Percentiles rank a stretch among this genome's conserved stretches.
These are phyloP conservation scores for Acanthococcus lagerstroemiae DNA, from an alignment of 2,888 invertebrate species.

Conservation along the genomic window DNA sequence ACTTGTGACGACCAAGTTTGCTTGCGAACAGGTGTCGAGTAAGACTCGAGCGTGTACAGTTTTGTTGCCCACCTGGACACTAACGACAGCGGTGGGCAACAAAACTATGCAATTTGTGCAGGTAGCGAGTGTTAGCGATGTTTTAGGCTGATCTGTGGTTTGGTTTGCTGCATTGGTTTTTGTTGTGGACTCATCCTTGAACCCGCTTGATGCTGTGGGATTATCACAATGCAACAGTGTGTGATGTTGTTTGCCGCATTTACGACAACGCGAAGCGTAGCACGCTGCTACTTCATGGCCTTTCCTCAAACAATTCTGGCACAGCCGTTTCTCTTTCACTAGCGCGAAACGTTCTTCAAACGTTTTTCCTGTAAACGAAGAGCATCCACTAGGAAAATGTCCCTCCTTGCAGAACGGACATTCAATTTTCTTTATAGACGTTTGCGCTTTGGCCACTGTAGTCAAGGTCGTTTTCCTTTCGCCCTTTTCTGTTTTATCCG, in stretches of 20 bases:
- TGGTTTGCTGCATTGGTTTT: not conserved
- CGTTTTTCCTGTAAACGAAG: too few species aligned
- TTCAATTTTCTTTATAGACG: too few species aligned
- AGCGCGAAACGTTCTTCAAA: not conserved
- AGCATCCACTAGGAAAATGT: too few species aligned
- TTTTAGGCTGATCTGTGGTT: not conserved
- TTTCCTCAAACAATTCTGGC: not conserved
- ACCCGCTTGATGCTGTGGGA: not conserved
- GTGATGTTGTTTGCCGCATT: not conserved
- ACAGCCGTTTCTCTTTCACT: not conserved
- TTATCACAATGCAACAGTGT: not conserved
- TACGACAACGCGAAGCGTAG: not conserved
- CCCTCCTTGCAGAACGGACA: too few species aligned
- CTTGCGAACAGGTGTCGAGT: constrained; percentile 7
- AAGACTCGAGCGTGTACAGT: not conserved
- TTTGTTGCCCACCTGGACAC: not conserved
- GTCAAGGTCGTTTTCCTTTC: too few species aligned
- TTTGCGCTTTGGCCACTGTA: too few species aligned
- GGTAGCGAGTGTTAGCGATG: not conserved
- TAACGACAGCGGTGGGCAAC: constrained; percentile 1
- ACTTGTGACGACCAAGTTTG: not conserved
- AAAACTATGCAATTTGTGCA: not conserved
- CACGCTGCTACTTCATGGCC: not conserved
- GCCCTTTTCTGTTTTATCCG: too few species aligned
- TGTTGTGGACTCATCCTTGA: not conserved